Conservation (phyloP, 1,140 invertebrate genomes). For the Diorhabda carinulata region DNA sequence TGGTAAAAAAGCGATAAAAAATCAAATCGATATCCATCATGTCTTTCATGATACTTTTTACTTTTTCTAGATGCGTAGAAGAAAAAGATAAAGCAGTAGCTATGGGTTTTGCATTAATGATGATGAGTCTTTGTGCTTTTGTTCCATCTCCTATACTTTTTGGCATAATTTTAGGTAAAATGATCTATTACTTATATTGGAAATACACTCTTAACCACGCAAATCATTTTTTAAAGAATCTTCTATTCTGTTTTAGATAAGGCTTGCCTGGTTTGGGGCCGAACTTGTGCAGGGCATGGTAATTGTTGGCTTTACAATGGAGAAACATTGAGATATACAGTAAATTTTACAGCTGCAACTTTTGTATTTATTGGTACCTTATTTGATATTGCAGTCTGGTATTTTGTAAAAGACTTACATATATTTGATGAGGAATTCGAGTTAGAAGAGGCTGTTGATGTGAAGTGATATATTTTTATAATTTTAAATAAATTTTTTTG, state of each 20-base stretch:
- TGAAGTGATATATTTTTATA: constrained; percentile 5
- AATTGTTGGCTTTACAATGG: constrained; percentile 73
- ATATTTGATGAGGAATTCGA: constrained; percentile 66
- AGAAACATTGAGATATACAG: constrained; percentile 58
- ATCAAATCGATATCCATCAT: too few relatives aligned
- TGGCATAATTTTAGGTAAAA: constrained; percentile 64
- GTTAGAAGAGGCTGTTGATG: constrained; percentile 39
- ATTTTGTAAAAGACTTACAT: constrained; percentile 64
- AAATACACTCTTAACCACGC: too few relatives aligned
- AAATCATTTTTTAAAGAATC: too few relatives aligned
- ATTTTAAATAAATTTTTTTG: neutral
- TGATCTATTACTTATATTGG: neutral
- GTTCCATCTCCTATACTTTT: constrained; percentile 71
- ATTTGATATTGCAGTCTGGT: constrained; percentile 65
- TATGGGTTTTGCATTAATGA: constrained; percentile 63
- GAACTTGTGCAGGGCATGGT: constrained; percentile 65
- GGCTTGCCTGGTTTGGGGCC: constrained; percentile 69
- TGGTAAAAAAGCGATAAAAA: too few relatives aligned
- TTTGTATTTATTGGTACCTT: constrained; percentile 62
- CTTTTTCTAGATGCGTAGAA: constrained; percentile 57
- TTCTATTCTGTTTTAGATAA: constrained; percentile 51
- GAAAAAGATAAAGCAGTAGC: constrained; percentile 69
- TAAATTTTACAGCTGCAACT: constrained; percentile 64
- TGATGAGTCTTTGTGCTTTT: constrained; percentile 66
- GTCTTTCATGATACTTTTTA: too few relatives aligned